phyloP scores from a whole-genome alignment of 2,888 invertebrate genomes.

The Autographa pulchrina region DNA sequence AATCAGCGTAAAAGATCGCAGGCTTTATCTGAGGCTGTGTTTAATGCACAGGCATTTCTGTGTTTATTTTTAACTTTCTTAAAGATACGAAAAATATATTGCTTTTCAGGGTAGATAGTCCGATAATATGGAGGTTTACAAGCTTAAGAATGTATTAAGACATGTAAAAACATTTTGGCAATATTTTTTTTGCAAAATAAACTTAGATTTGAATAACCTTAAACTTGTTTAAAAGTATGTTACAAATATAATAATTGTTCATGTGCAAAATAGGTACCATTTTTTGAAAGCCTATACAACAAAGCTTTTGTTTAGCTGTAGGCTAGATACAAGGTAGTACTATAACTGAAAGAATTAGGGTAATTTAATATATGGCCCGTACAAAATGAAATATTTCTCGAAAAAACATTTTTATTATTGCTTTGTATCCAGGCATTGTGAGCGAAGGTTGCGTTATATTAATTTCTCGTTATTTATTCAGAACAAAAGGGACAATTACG shows the following conservation, averaged over 20 bases:
- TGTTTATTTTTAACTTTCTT: background rate
- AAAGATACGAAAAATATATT: too few relatives aligned
- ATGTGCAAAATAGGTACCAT: too few relatives aligned
- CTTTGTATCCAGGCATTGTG: background rate
- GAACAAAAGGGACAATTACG: slow-evolving; percentile 16
- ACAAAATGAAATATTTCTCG: background rate
- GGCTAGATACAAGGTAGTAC: background rate
- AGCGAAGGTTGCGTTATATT: slow-evolving; percentile 2
- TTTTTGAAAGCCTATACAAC: too few relatives aligned
- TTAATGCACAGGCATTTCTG: background rate
- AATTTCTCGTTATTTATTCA: slow-evolving; percentile 11
- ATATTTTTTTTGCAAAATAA: too few relatives aligned
- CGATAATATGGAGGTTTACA: too few relatives aligned
- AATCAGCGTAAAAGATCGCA: background rate
- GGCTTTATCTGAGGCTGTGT: background rate
- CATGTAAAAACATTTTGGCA: too few relatives aligned
- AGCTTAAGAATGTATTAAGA: too few relatives aligned
- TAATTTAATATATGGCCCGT: background rate
- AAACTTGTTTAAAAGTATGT: too few relatives aligned
- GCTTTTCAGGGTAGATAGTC: too few relatives aligned
- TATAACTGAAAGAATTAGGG: background rate
- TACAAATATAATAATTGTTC: too few relatives aligned
- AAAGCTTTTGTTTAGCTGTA: too few relatives aligned
- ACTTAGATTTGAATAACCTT: too few relatives aligned
- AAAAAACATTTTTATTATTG: background rate